These are phyloP conservation scores for Malacoctenus gilli DNA, from an alignment of 2,797 vertebrate genomes.

Conservation along the genomic window DNA sequence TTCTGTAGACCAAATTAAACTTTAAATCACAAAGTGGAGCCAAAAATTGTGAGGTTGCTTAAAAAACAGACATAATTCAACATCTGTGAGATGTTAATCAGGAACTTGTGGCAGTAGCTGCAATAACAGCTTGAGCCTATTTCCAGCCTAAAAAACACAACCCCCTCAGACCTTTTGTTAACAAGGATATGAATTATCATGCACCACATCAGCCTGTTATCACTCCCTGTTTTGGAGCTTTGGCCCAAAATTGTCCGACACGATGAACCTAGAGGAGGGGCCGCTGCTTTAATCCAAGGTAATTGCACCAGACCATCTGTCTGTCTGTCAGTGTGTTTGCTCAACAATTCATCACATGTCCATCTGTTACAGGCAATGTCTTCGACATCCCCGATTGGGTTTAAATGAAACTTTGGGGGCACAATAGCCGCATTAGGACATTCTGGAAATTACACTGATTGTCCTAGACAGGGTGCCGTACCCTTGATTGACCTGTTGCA, in stretches of 20 bases:
- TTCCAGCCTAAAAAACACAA: too few relatives aligned
- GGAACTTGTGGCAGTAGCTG: too few relatives aligned
- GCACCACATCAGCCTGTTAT: constrained; percentile 1
- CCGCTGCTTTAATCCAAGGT: constrained; percentile 35
- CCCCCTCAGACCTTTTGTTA: too few relatives aligned
- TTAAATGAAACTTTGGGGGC: constrained; percentile 15
- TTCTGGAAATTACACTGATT: background rate
- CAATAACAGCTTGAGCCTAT: too few relatives aligned
- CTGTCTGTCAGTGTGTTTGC: constrained; percentile 17
- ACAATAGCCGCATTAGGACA: background rate
- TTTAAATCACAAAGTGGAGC: too few relatives aligned
- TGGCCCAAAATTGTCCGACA: constrained; percentile 24
- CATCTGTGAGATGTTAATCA: too few relatives aligned
- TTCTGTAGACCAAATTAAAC: too few relatives aligned
- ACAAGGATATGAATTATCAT: background rate
- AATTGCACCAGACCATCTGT: constrained; percentile 42
- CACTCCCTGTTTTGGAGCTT: constrained; percentile 36
- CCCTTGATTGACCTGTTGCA: too few relatives aligned
- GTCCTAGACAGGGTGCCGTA: background rate
- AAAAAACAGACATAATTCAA: too few relatives aligned
- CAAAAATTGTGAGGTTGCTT: too few relatives aligned
- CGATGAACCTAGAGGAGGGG: constrained; percentile 20
- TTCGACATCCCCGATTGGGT: constrained; percentile 7
- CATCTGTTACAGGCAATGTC: constrained; percentile 11
- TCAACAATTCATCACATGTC: constrained; percentile 28